Conservation (phyloP, 2,888 invertebrate species). For the Dynastes maya region DNA sequence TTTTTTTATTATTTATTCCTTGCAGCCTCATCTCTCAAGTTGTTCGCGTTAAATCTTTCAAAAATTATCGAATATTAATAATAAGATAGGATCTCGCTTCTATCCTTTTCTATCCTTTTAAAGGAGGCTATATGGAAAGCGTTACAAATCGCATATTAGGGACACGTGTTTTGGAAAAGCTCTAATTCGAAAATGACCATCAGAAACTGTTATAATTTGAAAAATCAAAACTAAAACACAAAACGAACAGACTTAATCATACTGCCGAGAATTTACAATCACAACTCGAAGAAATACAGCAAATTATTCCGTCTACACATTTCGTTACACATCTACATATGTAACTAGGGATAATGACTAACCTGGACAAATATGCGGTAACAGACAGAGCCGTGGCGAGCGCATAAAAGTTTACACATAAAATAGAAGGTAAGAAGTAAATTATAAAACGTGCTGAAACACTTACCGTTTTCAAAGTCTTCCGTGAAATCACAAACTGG, state of each 20-base stretch:
- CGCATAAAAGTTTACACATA: no score
- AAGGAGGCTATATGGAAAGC: no score
- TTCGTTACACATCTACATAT: no score
- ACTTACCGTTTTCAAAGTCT: no score
- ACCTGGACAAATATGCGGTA: no score
- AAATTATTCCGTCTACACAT: neutral
- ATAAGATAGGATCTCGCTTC: neutral
- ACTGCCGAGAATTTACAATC: neutral
- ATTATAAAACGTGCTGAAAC: no score
- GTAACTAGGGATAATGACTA: neutral
- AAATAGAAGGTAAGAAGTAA: no score
- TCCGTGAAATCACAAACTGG: no score
- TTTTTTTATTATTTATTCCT: slow-evolving; percentile 23
- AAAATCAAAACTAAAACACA: neutral
- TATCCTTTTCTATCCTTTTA: no score
- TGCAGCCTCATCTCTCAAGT: neutral
- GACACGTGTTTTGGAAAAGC: neutral
- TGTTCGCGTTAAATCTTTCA: neutral
- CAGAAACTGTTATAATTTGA: no score
- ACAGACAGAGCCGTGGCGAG: no score
- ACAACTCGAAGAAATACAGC: neutral
- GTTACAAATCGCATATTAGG: neutral
- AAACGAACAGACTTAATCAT: neutral
- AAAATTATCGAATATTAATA: slow-evolving; percentile 4
- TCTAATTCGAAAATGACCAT: no score